Percentiles rank a stretch among this genome's conserved stretches.
Evolutionary conservation across 2,888 invertebrate genomes (phyloP).

Genomic region (Mantis religiosa): DNA sequence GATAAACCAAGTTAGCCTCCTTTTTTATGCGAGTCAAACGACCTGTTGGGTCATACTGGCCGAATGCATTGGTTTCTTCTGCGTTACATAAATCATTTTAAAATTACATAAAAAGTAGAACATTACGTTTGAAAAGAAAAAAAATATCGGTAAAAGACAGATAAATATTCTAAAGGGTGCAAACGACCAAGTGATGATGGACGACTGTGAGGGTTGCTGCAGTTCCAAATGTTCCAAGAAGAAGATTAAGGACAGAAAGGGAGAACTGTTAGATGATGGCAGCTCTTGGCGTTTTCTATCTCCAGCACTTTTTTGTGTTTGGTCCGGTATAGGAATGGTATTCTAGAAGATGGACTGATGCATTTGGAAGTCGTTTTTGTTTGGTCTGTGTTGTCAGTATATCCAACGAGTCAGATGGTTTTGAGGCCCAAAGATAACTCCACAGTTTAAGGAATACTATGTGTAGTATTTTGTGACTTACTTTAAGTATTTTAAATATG

Average conservation of each 20-base stretch:
- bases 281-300: background rate
- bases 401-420: too few species aligned
- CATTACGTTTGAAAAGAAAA: background rate
- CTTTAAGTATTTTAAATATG: too few species aligned
- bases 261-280: background rate
- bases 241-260: background rate
- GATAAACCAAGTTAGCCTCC: too few species aligned
- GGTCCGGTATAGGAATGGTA: too few species aligned
- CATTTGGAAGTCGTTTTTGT: too few species aligned
- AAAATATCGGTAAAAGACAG: background rate
- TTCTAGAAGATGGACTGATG: too few species aligned
- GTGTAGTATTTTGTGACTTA: too few species aligned
- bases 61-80: background rate
- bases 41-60: too few species aligned
- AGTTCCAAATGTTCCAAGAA: background rate
- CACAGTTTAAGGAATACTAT: too few species aligned
- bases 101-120: background rate
- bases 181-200: background rate
- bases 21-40: too few species aligned
- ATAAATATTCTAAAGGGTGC: background rate
- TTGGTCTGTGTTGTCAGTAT: too few species aligned
- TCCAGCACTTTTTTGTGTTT: background rate
- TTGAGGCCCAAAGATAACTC: too few species aligned
- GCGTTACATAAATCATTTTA: background rate
- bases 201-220: background rate